Conservation (phyloP, 1,140 invertebrate species). For the Agraylea sexmaculata region DNA sequence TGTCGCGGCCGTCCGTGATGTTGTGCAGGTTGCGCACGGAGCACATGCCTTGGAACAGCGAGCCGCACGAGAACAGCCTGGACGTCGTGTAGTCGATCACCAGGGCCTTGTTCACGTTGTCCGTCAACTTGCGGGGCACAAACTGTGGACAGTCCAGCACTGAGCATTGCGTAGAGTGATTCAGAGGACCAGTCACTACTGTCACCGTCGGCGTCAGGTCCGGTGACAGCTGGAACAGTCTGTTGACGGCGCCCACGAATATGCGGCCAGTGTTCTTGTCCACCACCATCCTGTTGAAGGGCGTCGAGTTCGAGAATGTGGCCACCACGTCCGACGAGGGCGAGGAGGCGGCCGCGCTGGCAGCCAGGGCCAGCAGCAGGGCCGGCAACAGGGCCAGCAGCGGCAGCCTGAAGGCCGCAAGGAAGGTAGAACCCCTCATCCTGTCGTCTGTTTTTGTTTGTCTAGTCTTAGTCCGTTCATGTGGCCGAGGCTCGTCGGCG, state of each 20-base stretch:
- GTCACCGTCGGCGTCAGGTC: constrained; percentile 67
- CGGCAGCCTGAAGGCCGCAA: neutral
- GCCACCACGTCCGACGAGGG: constrained; percentile 49
- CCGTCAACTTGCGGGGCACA: constrained; percentile 57
- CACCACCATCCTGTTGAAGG: constrained; percentile 78
- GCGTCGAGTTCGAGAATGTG: constrained; percentile 47
- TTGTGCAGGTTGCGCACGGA: constrained; percentile 79
- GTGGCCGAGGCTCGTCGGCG: neutral
- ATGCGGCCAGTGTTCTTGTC: constrained; percentile 84
- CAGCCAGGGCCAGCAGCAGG: constrained; percentile 34
- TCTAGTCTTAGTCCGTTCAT: neutral
- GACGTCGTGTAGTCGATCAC: constrained; percentile 87
- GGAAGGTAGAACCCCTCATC: no score
- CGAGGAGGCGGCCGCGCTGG: constrained; percentile 30
- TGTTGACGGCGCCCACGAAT: constrained; percentile 89
- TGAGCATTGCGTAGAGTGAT: constrained; percentile 83
- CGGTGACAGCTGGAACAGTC: constrained; percentile 81
- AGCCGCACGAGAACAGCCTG: constrained; percentile 86
- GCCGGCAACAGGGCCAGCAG: constrained; percentile 5
- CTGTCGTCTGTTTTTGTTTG: neutral
- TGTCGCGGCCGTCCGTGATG: constrained; percentile 69
- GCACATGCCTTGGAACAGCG: constrained; percentile 83
- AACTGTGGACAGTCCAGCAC: constrained; percentile 68
- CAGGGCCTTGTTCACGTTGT: constrained; percentile 93
- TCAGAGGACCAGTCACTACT: constrained; percentile 77